Base-by-base conservation (phyloP, 2,797 vertebrate genomes). In the Vespertilio murinus region DNA sequence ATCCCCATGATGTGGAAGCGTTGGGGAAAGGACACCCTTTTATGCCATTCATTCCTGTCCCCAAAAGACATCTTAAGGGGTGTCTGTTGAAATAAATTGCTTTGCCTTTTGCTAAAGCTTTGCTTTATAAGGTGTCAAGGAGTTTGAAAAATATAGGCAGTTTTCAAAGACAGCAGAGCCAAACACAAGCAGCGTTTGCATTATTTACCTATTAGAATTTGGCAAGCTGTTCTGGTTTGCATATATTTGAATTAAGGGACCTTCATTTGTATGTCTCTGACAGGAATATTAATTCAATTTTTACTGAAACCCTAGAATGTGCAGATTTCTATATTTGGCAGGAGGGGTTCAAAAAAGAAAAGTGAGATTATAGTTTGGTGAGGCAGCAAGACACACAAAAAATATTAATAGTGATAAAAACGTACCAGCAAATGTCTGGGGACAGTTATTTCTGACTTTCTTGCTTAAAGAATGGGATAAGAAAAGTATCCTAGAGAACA, bases 191-290 rank as follows among this genome's bases (percentile, higher is more conserved):
- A 96, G 47, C 88, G 83, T 94, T 95, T 0, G 0, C 88, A 95
- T 87, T 98, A 97, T 96, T 97, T 97, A 97, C 94, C 47, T 92
- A 85, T 87, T 93, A 87, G 59, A 96, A 94, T 88, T 84, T 97
- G 92, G 93, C 95, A 96, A 96, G 82, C 65, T 93, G 73, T 49
- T 96, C 65, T 93, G 59, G 38, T 96, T 92, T 97, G 88, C 88
- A 96, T 79, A 70, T 82, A 95, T 96, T 95, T 88, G 79, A 91
- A 94, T 97, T 97, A 97, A 95, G 95, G 96, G 83, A 79, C 78
- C 14, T 65, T 88, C 71, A 89, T 92, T 93, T 94, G 47, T 94
- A 85, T 1, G 59, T 95, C 38, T 86, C 77, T 79, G 96, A 88
- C n/a, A 75, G 74, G 89, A 96, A 95, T 91, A 95, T 96, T 94